Base-by-base conservation (phyloP, 2,888 invertebrate genomes). In the Drosophila basisetae region DNA sequence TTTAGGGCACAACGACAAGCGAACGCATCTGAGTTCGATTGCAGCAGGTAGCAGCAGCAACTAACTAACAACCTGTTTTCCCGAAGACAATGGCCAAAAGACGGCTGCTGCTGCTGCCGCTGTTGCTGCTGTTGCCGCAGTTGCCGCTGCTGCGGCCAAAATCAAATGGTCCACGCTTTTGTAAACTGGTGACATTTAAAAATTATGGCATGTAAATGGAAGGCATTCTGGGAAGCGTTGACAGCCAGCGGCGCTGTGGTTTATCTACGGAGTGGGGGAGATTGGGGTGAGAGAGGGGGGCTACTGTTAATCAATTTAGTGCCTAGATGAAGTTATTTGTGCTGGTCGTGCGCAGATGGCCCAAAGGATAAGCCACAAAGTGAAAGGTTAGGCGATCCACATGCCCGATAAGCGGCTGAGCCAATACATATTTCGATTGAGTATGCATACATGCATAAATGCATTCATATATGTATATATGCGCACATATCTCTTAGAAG, bases 171-270 rank as follows among this genome's bases (percentile, higher is more conserved):
- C 83, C 56, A 66, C 75, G 83, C 84, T 80, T 87, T 89, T 86
- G 86, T 89, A 82, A 86, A 65, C 82, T 78, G 89, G 76, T 90
- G 89, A 89, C 89, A 89, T 89, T 90, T 89, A 80, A 90, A 90
- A 89, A 89, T 88, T 85, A 89, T 90, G 75, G 88, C 90, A 89
- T 89, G 90, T 89, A 89, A 89, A 90, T 89, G 90, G 82, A 82
- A 84, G 82, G 82, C 78, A 76, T 86, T 83, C 86, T 76, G 80
- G 86, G 86, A 82, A 86, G 76, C 83, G 86, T 77, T 85, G 89
- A 88, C 84, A 85, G 88, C 65, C 60, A 25, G 41, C 47, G 54
- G 39, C 47, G 39, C 52, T 30, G 41, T 39, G 39, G 56, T 56
- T 56, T n/a, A 4, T 39, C 28, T 10, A 55, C 1, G 28, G 28